These are phyloP conservation scores for Pristionchus japonicus DNA, from an alignment of 2,888 invertebrate species.

Conservation along the genomic window DNA sequence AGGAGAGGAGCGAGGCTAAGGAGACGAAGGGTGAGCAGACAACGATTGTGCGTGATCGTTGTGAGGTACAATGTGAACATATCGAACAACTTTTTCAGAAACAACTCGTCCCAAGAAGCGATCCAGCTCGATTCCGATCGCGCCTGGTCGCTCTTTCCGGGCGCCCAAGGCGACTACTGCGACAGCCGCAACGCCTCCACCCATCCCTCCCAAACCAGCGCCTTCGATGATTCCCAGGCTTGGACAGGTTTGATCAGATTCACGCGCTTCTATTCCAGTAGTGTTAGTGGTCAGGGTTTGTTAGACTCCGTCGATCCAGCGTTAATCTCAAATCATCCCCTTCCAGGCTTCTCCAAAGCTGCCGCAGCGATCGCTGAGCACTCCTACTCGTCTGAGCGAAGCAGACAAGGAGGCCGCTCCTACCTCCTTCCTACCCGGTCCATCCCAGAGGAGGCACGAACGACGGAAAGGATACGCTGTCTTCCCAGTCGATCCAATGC, in stretches of 20 bases:
- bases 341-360: background rate
- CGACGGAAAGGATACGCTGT: conserved; percentile 67
- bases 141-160: background rate
- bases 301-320: no score
- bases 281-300: no score
- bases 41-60: background rate
- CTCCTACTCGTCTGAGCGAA: background rate
- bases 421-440: background rate
- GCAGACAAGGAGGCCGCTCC: background rate
- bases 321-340: background rate
- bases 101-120: background rate
- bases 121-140: background rate
- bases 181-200: background rate
- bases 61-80: background rate
- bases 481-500: conserved; percentile 65
- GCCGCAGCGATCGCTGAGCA: background rate
- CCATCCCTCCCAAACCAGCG: conserved; percentile 7
- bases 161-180: background rate
- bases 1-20: background rate
- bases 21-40: background rate
- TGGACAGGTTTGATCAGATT: background rate
- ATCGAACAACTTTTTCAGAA: background rate
- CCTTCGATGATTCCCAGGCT: conserved; percentile 33
- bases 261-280: no score
- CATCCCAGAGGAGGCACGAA: conserved; percentile 47